These are phyloP conservation scores for Microcebus lehilahytsara DNA, from an alignment of 2,113 vertebrate genomes.

Conservation along the genomic window DNA sequence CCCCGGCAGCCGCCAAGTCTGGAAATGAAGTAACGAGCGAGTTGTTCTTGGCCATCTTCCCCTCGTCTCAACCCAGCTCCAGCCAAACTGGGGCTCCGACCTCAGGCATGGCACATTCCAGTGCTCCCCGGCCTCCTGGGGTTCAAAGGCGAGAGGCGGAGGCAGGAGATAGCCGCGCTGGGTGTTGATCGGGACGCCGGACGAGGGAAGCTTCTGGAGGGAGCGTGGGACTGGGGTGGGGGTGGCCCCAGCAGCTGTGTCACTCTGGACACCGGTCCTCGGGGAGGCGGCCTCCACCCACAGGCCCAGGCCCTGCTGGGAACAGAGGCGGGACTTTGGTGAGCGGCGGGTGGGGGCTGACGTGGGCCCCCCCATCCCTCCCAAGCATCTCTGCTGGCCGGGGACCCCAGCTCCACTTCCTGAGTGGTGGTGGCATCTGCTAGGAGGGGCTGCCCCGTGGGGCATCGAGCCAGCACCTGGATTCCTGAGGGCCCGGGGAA, in stretches of 20 bases:
- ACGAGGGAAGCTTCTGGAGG: neutral
- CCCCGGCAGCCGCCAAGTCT: slow-evolving; percentile 85
- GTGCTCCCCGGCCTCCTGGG: slow-evolving; percentile 77
- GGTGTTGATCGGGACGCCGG: slow-evolving; percentile 58
- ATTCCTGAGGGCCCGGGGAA: slow-evolving; percentile 48
- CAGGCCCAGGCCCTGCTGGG: neutral
- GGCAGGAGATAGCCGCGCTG: slow-evolving; percentile 75
- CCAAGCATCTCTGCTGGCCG: slow-evolving; percentile 50
- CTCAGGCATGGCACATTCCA: slow-evolving; percentile 83
- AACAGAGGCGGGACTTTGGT: neutral
- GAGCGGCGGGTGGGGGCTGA: neutral
- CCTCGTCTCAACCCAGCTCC: slow-evolving; percentile 81
- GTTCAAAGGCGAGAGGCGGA: slow-evolving; percentile 69
- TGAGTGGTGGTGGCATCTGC: slow-evolving; percentile 45
- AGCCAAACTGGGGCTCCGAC: slow-evolving; percentile 84
- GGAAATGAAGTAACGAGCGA: slow-evolving; percentile 86
- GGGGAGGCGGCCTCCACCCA: neutral
- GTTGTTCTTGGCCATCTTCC: slow-evolving; percentile 86
- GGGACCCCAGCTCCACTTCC: slow-evolving; percentile 29
- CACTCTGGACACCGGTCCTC: neutral
- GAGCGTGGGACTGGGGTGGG: slow-evolving; percentile 48
- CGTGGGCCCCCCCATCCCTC: neutral
- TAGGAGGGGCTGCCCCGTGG: slow-evolving; percentile 21
- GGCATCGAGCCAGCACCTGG: slow-evolving; percentile 16
- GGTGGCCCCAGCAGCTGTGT: slow-evolving; percentile 26